Base-by-base conservation (phyloP, 2,888 invertebrate species). In the Diarsia rubi region DNA sequence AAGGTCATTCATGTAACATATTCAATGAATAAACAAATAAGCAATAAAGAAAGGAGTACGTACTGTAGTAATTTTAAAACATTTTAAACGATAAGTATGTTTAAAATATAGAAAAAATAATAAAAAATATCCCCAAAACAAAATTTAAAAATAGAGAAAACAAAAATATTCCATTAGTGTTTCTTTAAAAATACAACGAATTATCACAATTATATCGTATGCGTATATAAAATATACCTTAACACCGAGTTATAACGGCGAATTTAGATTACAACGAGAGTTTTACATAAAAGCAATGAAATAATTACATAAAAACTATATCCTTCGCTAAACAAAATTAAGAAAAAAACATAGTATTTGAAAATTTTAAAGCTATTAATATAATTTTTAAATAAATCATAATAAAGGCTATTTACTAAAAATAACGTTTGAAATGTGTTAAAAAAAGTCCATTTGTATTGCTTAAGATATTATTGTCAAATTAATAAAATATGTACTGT, bases 231-330 rank as follows among this genome's bases (percentile, higher is more conserved):
- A 73, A 72, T 79, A 76, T 79, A 78, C 21, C 37, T 24, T 69
- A 47, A 75, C 31, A 71, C 67, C 73, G 57, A 75, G 70, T 73
- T 78, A 63, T 72, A 74, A 81, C 68, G 84, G 87, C 87, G 89
- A 89, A 89, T 89, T 89, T 89, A 89, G 70, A 78, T 70, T 73
- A 90, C 90, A 90, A 90, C 90, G 90, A 90, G 82, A 80, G 79
- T 86, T 76, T 79, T 73, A 80, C 62, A 75, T 65, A 73, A 73
- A 84, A 64, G 57, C 52, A 69, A 66, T 71, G 8, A 68, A 54
- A 76, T 21, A 66, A n/a, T 24, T 52, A 75, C 52, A 71, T 71
- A 52, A 75, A 71, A 66, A 69, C 11, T 71, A 57, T 71, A 78
- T 69, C 24, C 54, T 67, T 12, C 60, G 82, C 52, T 73, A 75